Conservation (phyloP, 53 echinoderm and acorn worm genomes). For the Temnopleurus reevesii region DNA sequence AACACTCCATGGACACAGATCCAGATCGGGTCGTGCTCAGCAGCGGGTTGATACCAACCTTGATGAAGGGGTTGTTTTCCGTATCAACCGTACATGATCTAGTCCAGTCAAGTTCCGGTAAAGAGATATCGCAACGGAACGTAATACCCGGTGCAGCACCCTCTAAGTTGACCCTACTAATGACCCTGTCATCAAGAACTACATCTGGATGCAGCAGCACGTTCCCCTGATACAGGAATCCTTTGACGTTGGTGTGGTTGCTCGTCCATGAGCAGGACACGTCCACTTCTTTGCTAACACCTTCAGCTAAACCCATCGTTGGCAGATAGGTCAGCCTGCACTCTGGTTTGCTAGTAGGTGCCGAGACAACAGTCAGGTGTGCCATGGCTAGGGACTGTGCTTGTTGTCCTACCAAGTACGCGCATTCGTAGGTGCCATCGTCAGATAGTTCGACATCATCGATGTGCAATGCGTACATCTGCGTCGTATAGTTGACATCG, state of each 20-base stretch:
- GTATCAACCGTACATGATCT: conserved; percentile 29
- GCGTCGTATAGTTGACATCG: conserved; percentile 42
- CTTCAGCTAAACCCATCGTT: background rate
- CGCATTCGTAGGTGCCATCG: conserved; percentile 45
- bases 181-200: conserved; percentile 2
- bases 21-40: background rate
- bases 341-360: conserved; percentile 14
- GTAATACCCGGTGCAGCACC: background rate
- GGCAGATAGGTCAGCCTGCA: conserved; percentile 38
- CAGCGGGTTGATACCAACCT: conserved; percentile 38
- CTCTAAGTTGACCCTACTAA: conserved; percentile 12
- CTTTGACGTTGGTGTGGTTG: background rate
- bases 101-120: conserved; percentile 5
- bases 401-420: background rate
- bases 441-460: background rate
- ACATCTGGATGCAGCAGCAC: conserved; percentile 8
- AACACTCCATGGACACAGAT: conserved; percentile 32
- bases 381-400: conserved; percentile 22
- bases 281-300: background rate
- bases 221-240: background rate
- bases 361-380: background rate
- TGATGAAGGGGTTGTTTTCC: conserved; percentile 1
- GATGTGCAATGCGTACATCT: conserved; percentile 22
- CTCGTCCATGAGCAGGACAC: conserved; percentile 45
- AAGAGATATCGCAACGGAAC: conserved; percentile 12